Evolutionary conservation across 2,888 invertebrate genomes (phyloP).

Genomic region (Caradrina kadenii): DNA sequence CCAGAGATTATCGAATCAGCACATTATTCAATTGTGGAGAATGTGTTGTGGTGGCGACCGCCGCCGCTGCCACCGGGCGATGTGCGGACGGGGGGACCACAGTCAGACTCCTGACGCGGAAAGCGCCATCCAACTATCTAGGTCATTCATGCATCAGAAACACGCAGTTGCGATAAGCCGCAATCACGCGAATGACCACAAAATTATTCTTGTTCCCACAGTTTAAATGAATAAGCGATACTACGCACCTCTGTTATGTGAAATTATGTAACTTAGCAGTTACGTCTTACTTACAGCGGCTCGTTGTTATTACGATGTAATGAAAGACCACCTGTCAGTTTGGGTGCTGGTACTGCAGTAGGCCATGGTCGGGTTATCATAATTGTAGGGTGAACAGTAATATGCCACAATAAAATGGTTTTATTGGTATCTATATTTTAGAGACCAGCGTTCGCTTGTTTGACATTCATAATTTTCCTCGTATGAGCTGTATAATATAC

Average conservation of each 20-base stretch:
- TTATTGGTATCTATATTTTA: slow-evolving; percentile 19
- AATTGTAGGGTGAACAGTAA: slow-evolving; percentile 15
- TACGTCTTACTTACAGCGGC: slow-evolving; percentile 40
- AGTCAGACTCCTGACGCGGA: slow-evolving; percentile 50
- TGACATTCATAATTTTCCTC: slow-evolving; percentile 1
- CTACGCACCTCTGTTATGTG: slow-evolving; percentile 46
- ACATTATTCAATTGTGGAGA: slow-evolving; percentile 30
- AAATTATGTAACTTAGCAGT: slow-evolving; percentile 57
- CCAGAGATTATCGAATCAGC: slow-evolving; percentile 28
- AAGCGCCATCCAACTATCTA: slow-evolving; percentile 55
- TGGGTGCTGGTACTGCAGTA: slow-evolving; percentile 9
- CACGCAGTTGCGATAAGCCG: slow-evolving; percentile 50
- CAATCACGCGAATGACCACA: slow-evolving; percentile 61
- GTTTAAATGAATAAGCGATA: slow-evolving; percentile 64
- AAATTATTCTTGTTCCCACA: slow-evolving; percentile 66
- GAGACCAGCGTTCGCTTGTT: neutral
- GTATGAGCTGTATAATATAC: slow-evolving; percentile 14
- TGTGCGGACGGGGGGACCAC: slow-evolving; percentile 16
- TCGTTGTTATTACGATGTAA: slow-evolving; percentile 31
- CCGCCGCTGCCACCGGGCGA: slow-evolving; percentile 5
- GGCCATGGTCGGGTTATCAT: slow-evolving; percentile 44
- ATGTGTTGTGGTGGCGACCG: slow-evolving; percentile 42
- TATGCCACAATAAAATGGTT: slow-evolving; percentile 3
- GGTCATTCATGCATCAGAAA: slow-evolving; percentile 59
- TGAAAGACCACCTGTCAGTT: slow-evolving; percentile 31